Base-by-base conservation (phyloP, 2,113 vertebrate species). In the Mus pahari region DNA sequence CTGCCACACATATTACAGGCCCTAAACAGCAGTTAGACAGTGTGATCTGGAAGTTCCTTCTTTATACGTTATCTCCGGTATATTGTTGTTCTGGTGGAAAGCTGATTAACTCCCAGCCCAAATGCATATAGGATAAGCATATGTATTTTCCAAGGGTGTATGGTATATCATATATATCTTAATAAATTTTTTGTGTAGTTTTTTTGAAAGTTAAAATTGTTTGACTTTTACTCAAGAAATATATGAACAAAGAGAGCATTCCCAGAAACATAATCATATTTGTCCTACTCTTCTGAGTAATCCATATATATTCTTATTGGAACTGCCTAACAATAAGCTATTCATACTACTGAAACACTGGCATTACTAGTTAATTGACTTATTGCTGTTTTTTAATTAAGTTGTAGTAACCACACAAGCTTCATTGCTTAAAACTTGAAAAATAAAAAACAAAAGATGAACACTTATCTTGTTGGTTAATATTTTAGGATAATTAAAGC, bases 151-250 rank as follows among this genome's bases (percentile, higher is more conserved):
- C 17, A 66, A 87, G 91, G 36, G 7, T 8, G 5, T 68, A 7
- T 22, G 24, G 12, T 45, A 70, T 68, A 73, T 66, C 14, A 79
- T 33, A 60, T 14, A 58, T 19, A 81, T 50, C 95, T 95, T 82
- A 86, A 31, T 86, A 86, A 95, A 92, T 79, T 11, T 20, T n/a
- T 68, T 58, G 39, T 78, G 78, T 83, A 74, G 77, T 86, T 90
- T 50, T 84, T 58, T 82, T 87, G 50, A 68, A 96, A 68, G 11
- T 92, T 91, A 91, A 92, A 92, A 58, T 94, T 93, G 45, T 1
- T 45, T 91, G 68, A 77, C 71, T 86, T 86, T 86, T 10, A 5
- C 45, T 55, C 66, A 91, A 82, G 7, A 92, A 95, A 91, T 78
- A 60, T 55, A 70, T 78, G 45, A 45, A 19, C 17, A 19, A 83